phyloP scores from a whole-genome alignment of 2,888 invertebrate species.

The Portevinia maculata region DNA sequence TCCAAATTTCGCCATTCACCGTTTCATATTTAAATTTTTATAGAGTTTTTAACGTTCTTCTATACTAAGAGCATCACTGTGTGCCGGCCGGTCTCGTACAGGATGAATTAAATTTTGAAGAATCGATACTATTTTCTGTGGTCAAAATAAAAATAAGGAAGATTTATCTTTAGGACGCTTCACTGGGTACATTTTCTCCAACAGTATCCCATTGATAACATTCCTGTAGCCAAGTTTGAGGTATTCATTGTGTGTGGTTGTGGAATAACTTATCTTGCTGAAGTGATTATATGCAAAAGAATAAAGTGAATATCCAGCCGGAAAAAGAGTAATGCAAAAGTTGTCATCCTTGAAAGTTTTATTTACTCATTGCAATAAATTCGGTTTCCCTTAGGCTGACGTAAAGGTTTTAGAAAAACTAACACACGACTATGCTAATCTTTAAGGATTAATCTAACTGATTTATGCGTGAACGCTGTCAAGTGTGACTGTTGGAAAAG shows the following conservation, averaged over 20 bases:
- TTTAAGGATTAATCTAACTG: slow-evolving; percentile 27
- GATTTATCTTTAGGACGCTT: slow-evolving; percentile 40
- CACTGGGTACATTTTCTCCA: slow-evolving; percentile 6
- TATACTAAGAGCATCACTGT: too few species aligned
- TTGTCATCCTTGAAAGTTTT: slow-evolving; percentile 38
- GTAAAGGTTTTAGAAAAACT: slow-evolving; percentile 1
- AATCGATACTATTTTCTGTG: slow-evolving; percentile 17
- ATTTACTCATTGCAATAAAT: slow-evolving; percentile 27
- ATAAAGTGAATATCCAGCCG: background rate
- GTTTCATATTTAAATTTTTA: too few species aligned
- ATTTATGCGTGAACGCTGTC: slow-evolving; percentile 23
- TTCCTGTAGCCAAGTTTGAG: background rate
- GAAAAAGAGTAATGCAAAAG: slow-evolving; percentile 37
- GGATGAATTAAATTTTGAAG: slow-evolving; percentile 14
- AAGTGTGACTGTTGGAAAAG: background rate
- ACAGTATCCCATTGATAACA: background rate
- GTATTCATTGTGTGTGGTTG: background rate
- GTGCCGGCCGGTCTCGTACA: too few species aligned
- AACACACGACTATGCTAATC: slow-evolving; percentile 15
- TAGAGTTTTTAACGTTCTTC: too few species aligned
- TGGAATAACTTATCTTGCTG: too few species aligned
- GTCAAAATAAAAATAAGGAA: slow-evolving; percentile 20
- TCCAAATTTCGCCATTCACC: too few species aligned
- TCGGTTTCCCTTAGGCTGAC: slow-evolving; percentile 2
- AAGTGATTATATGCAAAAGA: background rate